Conservation (phyloP, 1,140 invertebrate genomes). For the Caligus rogercresseyi region DNA sequence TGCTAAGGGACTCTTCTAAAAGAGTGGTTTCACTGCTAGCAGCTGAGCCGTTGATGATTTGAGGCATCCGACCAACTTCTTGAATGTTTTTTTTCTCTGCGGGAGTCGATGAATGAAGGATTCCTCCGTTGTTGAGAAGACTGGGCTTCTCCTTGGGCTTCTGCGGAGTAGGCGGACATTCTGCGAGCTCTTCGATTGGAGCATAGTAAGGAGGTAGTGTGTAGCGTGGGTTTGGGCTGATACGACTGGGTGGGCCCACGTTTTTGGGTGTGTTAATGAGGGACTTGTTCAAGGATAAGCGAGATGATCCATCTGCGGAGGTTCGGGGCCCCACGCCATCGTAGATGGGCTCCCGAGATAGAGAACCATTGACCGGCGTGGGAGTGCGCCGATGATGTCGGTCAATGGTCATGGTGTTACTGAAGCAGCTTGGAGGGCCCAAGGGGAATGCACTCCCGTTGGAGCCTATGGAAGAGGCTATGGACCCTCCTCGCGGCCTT, state of each 20-base stretch:
- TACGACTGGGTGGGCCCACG: slow-evolving; percentile 16
- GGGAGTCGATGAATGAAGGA: slow-evolving; percentile 21
- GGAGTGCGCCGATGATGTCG: slow-evolving; percentile 4
- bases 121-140: slow-evolving; percentile 21
- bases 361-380: not conserved
- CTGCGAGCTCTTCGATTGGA: slow-evolving; percentile 21
- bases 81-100: slow-evolving; percentile 15
- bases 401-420: slow-evolving; percentile 2
- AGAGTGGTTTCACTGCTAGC: slow-evolving; percentile 6
- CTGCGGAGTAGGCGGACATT: slow-evolving; percentile 16
- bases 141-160: slow-evolving; percentile 4
- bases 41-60: slow-evolving; percentile 4
- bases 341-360: slow-evolving; percentile 47
- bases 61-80: not conserved
- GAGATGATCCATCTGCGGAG: slow-evolving; percentile 66
- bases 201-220: slow-evolving; percentile 24
- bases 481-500: slow-evolving; percentile 55
- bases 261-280: slow-evolving; percentile 20
- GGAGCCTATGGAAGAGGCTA: slow-evolving; percentile 30
- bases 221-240: not conserved
- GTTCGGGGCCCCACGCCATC: slow-evolving; percentile 75
- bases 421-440: slow-evolving; percentile 24
- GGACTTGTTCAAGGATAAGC: slow-evolving; percentile 42
- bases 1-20: slow-evolving; percentile 19
- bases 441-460: slow-evolving; percentile 25